Base-by-base conservation (phyloP, 1,140 invertebrate genomes). In the Lasioglossum albipes region DNA sequence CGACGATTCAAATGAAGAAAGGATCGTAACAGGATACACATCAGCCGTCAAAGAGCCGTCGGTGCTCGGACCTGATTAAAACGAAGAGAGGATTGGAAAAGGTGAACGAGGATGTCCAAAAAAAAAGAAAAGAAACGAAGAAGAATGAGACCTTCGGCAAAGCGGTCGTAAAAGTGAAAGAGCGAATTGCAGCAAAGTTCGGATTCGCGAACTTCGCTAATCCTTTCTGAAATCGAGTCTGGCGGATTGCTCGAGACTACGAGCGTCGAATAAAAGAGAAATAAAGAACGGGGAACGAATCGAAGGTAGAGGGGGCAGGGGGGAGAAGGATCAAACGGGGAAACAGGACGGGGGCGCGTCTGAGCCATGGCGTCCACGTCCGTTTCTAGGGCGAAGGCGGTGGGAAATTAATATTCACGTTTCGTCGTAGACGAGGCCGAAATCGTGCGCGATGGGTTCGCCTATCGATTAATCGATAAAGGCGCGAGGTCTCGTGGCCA, bases 391-490 rank as follows among this genome's bases (percentile, higher is more conserved):
- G 13, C 75, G 22, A 45, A 64, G 41, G 41, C 65, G 67, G 27
- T 20, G 13, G 7, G 20, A 20, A 57, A 77, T 81, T 66, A 73
- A 81, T 64, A 73, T 62, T 64, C 78, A 59, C 54, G 61, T 79
- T 54, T 31, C 31, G 69, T 73, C 59, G 49, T 16, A 7, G 69
- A 68, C 68, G 77, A 73, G 61, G 54, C 77, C 31, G 68, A 84
- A 76, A 81, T 72, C 59, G 71, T 27, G 75, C 62, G 22, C 54
- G 57, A 59, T 36, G 57, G 65, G 31, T 22, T 54, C 57, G 36
- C 31, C 42, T 67, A 49, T 78, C 79, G 80, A 83, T 84, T 80
- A 75, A 80, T 86, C 66, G 84, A 77, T 75, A 66, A 61, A 45
- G 54, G 52, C 54, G 67, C 22, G 74, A 69, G 66, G 36, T 74